Percentiles rank a stretch among this genome's conserved stretches.
Evolutionary conservation across 2,888 invertebrate species (phyloP).

Genomic region (Stomorhina lunata): DNA sequence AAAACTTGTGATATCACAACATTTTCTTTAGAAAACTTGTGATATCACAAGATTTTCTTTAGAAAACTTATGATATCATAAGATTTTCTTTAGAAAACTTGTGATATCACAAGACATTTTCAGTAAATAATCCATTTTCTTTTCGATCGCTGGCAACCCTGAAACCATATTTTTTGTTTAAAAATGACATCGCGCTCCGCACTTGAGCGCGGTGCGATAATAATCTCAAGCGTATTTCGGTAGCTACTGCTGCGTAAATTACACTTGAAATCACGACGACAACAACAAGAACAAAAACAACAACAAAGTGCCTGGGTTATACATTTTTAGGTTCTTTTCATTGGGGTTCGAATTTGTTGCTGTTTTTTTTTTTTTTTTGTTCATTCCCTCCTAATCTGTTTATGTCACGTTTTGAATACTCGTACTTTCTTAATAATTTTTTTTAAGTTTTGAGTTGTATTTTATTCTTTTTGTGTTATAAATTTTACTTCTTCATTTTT

Average conservation of each 20-base stretch:
- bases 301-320: conserved; percentile 57
- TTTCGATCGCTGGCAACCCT: conserved; percentile 55
- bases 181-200: conserved; percentile 66
- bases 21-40: too few relatives aligned
- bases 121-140: background rate
- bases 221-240: conserved; percentile 80
- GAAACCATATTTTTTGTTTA: conserved; percentile 3
- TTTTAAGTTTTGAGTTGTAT: conserved; percentile 44
- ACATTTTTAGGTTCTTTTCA: conserved; percentile 31
- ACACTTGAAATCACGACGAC: conserved; percentile 72
- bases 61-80: too few relatives aligned
- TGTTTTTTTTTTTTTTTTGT: conserved; percentile 31
- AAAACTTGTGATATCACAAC: too few relatives aligned
- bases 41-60: too few relatives aligned
- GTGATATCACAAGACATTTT: too few relatives aligned
- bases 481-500: background rate
- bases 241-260: conserved; percentile 80
- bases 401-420: conserved; percentile 69
- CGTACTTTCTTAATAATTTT: conserved; percentile 27
- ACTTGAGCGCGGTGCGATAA: conserved; percentile 72
- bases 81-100: too few relatives aligned
- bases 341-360: conserved; percentile 18
- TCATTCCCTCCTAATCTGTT: conserved; percentile 67
- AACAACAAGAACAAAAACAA: conserved; percentile 66
- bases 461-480: conserved; percentile 36